Evolutionary conservation across 1,140 invertebrate genomes (phyloP).

Genomic region (Thaumetopoea pityocampa): DNA sequence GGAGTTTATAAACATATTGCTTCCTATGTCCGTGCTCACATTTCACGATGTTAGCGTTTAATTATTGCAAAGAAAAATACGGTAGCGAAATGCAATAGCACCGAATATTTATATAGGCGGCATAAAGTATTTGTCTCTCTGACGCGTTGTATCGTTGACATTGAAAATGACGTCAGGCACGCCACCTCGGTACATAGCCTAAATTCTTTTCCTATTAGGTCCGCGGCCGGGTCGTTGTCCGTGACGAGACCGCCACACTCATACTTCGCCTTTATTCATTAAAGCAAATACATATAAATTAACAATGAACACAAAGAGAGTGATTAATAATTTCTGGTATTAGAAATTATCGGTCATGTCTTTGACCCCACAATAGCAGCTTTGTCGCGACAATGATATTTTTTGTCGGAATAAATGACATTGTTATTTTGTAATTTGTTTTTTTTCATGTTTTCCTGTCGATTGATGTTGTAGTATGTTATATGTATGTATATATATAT

Average conservation of each 20-base stretch:
- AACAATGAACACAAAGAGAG: constrained; percentile 16
- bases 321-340: constrained; percentile 12
- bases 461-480: too few species aligned
- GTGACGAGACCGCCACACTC: constrained; percentile 11
- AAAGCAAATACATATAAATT: constrained; percentile 16
- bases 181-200: constrained; percentile 16
- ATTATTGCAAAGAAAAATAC: too few species aligned
- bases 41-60: too few species aligned
- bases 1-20: too few species aligned
- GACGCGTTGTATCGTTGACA: constrained; percentile 9
- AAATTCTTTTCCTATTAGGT: constrained; percentile 21
- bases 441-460: too few species aligned
- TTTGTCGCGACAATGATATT: too few species aligned
- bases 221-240: constrained; percentile 15
- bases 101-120: neutral
- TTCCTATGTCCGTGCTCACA: too few species aligned
- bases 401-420: too few species aligned
- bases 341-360: constrained; percentile 5
- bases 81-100: neutral
- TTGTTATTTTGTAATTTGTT: too few species aligned
- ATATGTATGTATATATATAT: too few species aligned
- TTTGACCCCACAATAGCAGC: neutral
- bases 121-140: neutral
- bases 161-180: constrained; percentile 21
- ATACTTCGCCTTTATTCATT: constrained; percentile 12